phyloP scores from a whole-genome alignment of 2,797 vertebrate genomes.

The Sciurus vulgaris region DNA sequence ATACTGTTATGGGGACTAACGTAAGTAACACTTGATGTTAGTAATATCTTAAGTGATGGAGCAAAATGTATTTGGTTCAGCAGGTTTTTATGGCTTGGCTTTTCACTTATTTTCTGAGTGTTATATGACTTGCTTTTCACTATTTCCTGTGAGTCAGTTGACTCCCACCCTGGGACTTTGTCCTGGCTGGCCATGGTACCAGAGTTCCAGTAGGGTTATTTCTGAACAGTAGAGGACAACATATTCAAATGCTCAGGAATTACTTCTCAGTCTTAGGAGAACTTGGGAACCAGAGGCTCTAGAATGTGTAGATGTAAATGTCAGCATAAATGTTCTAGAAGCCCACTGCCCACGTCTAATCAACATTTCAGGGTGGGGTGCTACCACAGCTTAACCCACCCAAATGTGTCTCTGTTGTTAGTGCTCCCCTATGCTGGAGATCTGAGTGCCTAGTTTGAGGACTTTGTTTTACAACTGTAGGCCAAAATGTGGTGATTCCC shows the following conservation, averaged over 20 bases:
- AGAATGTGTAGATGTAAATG: not conserved
- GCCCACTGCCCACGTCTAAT: not conserved
- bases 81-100: not conserved
- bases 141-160: slow-evolving; percentile 61
- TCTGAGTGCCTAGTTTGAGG: not conserved
- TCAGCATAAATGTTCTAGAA: too few species aligned
- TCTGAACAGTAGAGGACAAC: slow-evolving; percentile 75
- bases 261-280: not conserved
- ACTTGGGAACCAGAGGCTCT: not conserved
- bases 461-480: not conserved
- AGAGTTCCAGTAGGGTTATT: not conserved
- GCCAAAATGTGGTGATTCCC: not conserved
- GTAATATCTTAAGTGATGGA: not conserved
- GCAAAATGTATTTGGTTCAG: slow-evolving; percentile 19
- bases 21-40: not conserved
- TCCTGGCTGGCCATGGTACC: not conserved
- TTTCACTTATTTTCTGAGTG: slow-evolving; percentile 24
- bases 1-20: not conserved
- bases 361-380: not conserved
- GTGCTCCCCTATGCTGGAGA: not conserved
- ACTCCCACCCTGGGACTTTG: not conserved
- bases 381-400: not conserved
- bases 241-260: slow-evolving; percentile 36
- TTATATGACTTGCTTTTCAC: not conserved
- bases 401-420: not conserved